Percentiles rank a stretch among this genome's conserved stretches.
These are phyloP conservation scores for Haliclona indistincta DNA, from an alignment of 37 sponge, comb jelly and placozoan genomes.

Conservation along the genomic window DNA sequence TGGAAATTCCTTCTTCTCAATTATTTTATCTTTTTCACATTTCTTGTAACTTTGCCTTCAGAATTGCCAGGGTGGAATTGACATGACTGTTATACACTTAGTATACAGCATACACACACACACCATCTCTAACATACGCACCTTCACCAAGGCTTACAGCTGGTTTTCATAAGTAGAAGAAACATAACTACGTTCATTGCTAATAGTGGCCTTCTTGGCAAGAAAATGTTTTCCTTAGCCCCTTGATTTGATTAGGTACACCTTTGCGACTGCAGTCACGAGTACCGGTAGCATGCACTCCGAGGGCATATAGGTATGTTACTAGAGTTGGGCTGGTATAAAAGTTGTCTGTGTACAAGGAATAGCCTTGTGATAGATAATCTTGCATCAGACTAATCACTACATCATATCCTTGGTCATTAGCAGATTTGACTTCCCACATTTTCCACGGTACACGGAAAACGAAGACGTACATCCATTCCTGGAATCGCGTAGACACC, in stretches of 20 bases:
- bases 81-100: conserved; percentile 22
- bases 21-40: background rate
- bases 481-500: conserved; percentile 5
- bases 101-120: conserved; percentile 13
- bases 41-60: conserved; percentile 3
- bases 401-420: conserved; percentile 39
- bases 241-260: conserved; percentile 13
- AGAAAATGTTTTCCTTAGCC: background rate
- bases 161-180: too few relatives aligned
- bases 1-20: conserved; percentile 20
- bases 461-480: conserved; percentile 40
- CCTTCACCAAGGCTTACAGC: conserved; percentile 15
- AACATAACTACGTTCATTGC: too few relatives aligned
- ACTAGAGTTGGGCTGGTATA: conserved; percentile 28
- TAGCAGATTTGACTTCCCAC: background rate
- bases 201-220: too few relatives aligned
- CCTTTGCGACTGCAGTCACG: background rate
- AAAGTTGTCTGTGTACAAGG: conserved; percentile 48
- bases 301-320: background rate
- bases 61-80: conserved; percentile 48
- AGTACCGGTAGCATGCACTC: conserved; percentile 40
- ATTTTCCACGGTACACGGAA: conserved; percentile 41
- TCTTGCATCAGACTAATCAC: conserved; percentile 12
- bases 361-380: conserved; percentile 46
- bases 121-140: conserved; percentile 26